These are phyloP conservation scores for Pollimyrus isidori DNA, from an alignment of 2,113 vertebrate species.

Conservation along the genomic window DNA sequence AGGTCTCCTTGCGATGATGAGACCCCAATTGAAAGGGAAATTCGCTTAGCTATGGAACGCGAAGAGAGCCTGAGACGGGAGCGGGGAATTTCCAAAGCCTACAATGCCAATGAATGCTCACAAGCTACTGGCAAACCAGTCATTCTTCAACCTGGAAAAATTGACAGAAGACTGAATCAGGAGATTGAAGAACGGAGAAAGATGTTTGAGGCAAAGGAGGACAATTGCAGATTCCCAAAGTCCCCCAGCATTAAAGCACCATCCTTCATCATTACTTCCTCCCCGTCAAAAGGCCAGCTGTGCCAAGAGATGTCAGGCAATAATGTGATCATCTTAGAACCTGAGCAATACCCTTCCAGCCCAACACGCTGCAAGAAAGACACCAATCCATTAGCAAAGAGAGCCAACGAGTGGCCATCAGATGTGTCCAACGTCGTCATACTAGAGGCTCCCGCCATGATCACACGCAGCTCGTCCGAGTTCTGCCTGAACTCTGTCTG, in stretches of 20 bases:
- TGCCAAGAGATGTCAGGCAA: conserved; percentile 50
- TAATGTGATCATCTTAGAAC: conserved; percentile 57
- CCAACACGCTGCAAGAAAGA: conserved; percentile 35
- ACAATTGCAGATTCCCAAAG: conserved; percentile 45
- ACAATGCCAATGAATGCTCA: conserved; percentile 51
- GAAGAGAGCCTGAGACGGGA: conserved; percentile 57
- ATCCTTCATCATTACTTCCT: conserved; percentile 63
- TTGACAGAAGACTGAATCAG: conserved; percentile 26
- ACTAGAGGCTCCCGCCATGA: conserved; percentile 61
- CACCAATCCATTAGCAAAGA: conserved; percentile 2
- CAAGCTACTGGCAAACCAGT: conserved; percentile 37
- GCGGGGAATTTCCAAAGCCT: conserved; percentile 50
- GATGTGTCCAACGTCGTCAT: conserved; percentile 58
- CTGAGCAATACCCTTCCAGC: conserved; percentile 40
- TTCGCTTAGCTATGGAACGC: conserved; percentile 54
- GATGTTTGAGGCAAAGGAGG: conserved; percentile 37
- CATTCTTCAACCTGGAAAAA: conserved; percentile 28
- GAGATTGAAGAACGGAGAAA: conserved; percentile 41
- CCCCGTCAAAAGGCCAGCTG: conserved; percentile 50
- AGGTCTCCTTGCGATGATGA: conserved; percentile 61
- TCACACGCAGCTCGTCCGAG: conserved; percentile 63
- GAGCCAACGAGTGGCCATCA: conserved; percentile 46
- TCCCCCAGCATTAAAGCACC: conserved; percentile 54
- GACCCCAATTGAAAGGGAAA: conserved; percentile 59
- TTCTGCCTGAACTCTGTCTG: conserved; percentile 56